These are phyloP conservation scores for Anthopleura sola DNA, from an alignment of 64 coral and sea anemone species.

Conservation along the genomic window DNA sequence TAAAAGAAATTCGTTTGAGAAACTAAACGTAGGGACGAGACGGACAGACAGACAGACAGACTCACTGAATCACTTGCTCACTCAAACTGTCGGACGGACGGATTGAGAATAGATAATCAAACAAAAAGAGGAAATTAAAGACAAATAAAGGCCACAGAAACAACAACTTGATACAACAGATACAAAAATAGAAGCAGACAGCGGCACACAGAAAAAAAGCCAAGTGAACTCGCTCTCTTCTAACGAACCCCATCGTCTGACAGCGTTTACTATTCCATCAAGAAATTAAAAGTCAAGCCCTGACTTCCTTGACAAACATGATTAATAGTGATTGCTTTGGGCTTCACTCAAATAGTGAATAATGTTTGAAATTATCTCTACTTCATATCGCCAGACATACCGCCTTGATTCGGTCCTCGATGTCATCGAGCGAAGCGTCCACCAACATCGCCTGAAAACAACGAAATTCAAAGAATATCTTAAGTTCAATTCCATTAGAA, in stretches of 20 bases:
- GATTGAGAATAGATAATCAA: too few relatives aligned
- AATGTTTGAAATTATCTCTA: too few relatives aligned
- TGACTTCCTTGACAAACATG: not conserved
- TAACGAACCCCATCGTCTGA: not conserved
- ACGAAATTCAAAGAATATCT: slow-evolving; percentile 1
- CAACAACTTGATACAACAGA: not conserved
- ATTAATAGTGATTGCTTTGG: not conserved
- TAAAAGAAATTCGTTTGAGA: not conserved
- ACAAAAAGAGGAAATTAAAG: too few relatives aligned
- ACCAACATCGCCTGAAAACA: slow-evolving; percentile 69
- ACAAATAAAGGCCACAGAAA: too few relatives aligned
- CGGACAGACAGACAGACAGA: not conserved
- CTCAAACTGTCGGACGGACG: too few relatives aligned
- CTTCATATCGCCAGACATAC: too few relatives aligned
- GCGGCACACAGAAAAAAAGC: too few relatives aligned
- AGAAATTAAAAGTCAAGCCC: not conserved
- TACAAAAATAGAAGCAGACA: too few relatives aligned
- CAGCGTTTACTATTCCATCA: not conserved
- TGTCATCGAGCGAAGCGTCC: slow-evolving; percentile 88
- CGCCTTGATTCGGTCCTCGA: slow-evolving; percentile 67
- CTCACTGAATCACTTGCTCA: too few relatives aligned
- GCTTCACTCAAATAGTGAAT: not conserved
- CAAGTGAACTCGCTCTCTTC: too few relatives aligned
- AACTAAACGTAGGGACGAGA: not conserved
- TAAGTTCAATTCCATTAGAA: not conserved